phyloP scores from a whole-genome alignment of 2,888 invertebrate species.

The Brachypterus glaber region DNA sequence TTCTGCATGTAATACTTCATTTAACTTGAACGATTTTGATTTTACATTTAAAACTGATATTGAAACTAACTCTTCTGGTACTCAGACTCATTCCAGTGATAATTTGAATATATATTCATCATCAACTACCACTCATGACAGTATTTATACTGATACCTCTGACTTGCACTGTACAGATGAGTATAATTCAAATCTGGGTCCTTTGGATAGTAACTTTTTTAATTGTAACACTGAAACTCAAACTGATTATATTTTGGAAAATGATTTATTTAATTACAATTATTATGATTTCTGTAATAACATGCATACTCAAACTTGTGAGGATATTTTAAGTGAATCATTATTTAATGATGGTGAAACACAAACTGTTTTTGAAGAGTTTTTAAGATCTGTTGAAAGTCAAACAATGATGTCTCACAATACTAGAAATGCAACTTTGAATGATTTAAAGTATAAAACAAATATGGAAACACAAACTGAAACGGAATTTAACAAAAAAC shows the following conservation, averaged over 20 bases:
- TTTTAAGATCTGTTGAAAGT: slow-evolving; percentile 50
- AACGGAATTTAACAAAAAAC: slow-evolving; percentile 35
- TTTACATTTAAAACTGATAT: slow-evolving; percentile 18
- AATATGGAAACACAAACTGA: slow-evolving; percentile 50
- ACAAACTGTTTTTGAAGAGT: slow-evolving; percentile 49
- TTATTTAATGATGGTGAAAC: slow-evolving; percentile 55
- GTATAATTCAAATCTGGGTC: slow-evolving; percentile 17
- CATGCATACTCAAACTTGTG: slow-evolving; percentile 43
- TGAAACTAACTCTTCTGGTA: slow-evolving; percentile 30
- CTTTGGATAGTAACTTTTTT: slow-evolving; percentile 34
- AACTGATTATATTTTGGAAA: slow-evolving; percentile 42
- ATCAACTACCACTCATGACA: slow-evolving; percentile 28
- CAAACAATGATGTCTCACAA: slow-evolving; percentile 42
- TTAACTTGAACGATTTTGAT: slow-evolving; percentile 28
- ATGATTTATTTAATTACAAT: slow-evolving; percentile 30
- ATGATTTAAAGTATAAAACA: slow-evolving; percentile 34
- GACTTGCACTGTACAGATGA: slow-evolving; percentile 25
- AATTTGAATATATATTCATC: slow-evolving; percentile 19
- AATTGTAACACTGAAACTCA: slow-evolving; percentile 53
- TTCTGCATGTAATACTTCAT: slow-evolving; percentile 35
- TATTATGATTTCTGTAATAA: slow-evolving; percentile 37
- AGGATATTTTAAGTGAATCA: slow-evolving; percentile 43
- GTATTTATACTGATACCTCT: slow-evolving; percentile 31
- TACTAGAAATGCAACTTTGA: slow-evolving; percentile 15
- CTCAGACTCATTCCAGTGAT: slow-evolving; percentile 29